Conservation (phyloP, 2,797 vertebrate genomes). For the Molossus alvarezi region DNA sequence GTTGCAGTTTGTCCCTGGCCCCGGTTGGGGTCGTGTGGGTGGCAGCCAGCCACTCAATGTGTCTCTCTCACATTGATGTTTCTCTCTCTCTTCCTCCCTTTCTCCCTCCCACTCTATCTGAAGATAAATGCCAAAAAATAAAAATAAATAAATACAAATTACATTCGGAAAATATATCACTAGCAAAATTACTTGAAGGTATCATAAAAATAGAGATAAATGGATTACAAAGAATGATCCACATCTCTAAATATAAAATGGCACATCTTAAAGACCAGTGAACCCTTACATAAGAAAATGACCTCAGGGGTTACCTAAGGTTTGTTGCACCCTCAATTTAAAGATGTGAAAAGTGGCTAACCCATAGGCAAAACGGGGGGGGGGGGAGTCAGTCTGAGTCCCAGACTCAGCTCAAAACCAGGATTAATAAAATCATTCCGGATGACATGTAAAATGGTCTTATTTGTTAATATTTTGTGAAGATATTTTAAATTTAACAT, state of each 20-base stretch:
- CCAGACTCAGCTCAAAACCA: not conserved
- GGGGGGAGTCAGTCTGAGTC: not conserved
- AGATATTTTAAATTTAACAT: constrained; percentile 3
- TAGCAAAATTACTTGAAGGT: constrained; percentile 48
- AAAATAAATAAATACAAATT: not conserved
- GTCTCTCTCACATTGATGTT: too few species aligned
- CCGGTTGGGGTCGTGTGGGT: too few species aligned
- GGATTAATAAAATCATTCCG: not conserved
- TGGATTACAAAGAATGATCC: not conserved
- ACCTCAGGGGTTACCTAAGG: not conserved
- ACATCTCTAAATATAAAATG: constrained; percentile 53
- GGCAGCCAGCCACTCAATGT: too few species aligned
- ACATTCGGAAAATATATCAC: constrained; percentile 60
- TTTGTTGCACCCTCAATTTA: not conserved
- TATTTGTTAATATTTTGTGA: constrained; percentile 13
- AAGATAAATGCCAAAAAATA: too few species aligned
- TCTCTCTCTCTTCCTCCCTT: too few species aligned
- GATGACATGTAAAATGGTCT: not conserved
- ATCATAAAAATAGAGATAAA: constrained; percentile 60
- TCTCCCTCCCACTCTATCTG: too few species aligned
- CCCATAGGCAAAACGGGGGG: not conserved
- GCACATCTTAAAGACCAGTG: constrained; percentile 10
- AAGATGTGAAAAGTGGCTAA: not conserved
- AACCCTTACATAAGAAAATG: constrained; percentile 6
- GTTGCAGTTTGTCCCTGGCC: too few species aligned